phyloP scores from a whole-genome alignment of 2,888 invertebrate genomes.

The Athalia circularis region DNA sequence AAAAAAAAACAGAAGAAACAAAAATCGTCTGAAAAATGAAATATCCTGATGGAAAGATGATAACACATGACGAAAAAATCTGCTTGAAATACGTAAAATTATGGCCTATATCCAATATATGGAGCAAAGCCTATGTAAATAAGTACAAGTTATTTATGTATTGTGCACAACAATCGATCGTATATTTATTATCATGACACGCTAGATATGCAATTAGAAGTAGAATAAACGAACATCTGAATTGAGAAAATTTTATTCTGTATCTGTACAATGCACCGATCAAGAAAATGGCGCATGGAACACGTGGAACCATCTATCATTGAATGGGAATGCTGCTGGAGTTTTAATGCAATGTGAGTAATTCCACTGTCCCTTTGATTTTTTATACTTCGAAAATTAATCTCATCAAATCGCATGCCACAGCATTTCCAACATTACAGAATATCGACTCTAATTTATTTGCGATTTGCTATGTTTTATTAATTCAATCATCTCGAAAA shows the following conservation, averaged over 20 bases:
- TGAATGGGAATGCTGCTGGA: conserved; percentile 36
- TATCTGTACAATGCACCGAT: conserved; percentile 21
- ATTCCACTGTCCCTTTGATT: neutral
- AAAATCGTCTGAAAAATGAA: conserved; percentile 38
- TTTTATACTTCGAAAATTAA: neutral
- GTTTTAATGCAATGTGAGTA: conserved; percentile 36
- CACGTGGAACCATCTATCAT: conserved; percentile 5
- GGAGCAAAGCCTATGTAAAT: conserved; percentile 67
- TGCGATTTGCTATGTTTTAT: neutral
- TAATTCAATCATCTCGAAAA: neutral
- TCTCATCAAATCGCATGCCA: too few species aligned
- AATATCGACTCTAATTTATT: neutral
- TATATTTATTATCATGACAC: conserved; percentile 70
- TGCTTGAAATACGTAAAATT: conserved; percentile 67
- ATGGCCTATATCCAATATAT: conserved; percentile 63
- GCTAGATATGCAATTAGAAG: conserved; percentile 61
- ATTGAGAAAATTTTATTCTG: conserved; percentile 14
- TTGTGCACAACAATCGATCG: conserved; percentile 64
- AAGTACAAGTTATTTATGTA: conserved; percentile 66
- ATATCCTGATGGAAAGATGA: conserved; percentile 51
- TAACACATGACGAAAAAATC: conserved; percentile 54
- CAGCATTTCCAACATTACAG: too few species aligned
- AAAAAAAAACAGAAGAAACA: conserved; percentile 53
- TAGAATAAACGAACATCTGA: conserved; percentile 20
- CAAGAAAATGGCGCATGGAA: conserved; percentile 23